Base-by-base conservation (phyloP, 2,888 invertebrate species). In the Elysia crispata region DNA sequence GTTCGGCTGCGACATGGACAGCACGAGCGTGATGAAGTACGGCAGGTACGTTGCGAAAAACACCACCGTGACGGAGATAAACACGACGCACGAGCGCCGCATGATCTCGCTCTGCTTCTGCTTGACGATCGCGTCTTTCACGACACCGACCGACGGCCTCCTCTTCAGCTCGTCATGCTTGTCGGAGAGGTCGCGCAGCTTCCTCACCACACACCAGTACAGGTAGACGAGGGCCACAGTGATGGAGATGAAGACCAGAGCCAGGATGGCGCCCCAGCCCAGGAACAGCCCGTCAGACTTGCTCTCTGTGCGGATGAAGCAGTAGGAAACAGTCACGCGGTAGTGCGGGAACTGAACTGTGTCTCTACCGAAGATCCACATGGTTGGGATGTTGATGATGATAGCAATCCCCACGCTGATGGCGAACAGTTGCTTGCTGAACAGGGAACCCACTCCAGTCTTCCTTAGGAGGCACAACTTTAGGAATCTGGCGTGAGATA, bases 1-100 rank as follows among this genome's bases (percentile, higher is more conserved):
- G 11, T 41, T 66, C 0, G 84, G 83, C 49, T 83, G 78, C 23
- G 83, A 79, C 66, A 87, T 85, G 30, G 86, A 80, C 11, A 87
- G 76, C 28, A 86, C 84, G 23, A 87, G 83, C 1, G 87, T 84
- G 25, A 86, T 82, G 75, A 87, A 83, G 78, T 86, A 88, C 1
- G 88, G 88, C 20, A 87, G 79, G 75, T 86, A 87, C 20, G 85
- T 86, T 1, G 85, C 81, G 77, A 87, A 86, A 75, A 87, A 88
- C 3, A 85, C 86, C 1, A 87, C 74, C 0, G 88, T 88, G 0
- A 88, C 86, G 23, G 85, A 74, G 69, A 87, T 87, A 57, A 88
- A 83, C 73, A 87, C 86, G 0, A 80, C 33, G 3, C 75, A 75
- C 0, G 80, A 76, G 41, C 67, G 57, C 20, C 70, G 57, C 80